Evolutionary conservation across 2,797 vertebrate genomes (phyloP), one percentile per base, ranked within the genome.

Genomic region (Dicrostonyx torquatus): DNA sequence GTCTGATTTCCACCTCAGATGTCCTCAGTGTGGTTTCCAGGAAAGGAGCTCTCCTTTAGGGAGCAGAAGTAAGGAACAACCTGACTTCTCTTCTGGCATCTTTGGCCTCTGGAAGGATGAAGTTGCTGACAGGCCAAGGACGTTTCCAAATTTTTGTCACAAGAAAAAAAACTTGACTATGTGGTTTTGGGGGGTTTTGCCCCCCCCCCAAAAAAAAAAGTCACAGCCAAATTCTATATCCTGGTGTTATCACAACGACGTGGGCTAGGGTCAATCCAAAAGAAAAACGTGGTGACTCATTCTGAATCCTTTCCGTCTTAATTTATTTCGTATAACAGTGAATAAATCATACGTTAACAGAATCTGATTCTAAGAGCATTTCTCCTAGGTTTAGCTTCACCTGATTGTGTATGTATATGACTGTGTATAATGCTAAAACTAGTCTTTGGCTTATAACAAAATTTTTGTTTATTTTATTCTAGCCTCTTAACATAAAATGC

Each of bases 291-390:
- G 70, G 2, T 90, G 58, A 55, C 29, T 89, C 48, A 73, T 95
- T 88, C 79, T 48, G 94, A 2, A 3, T 77, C 48, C 82, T 95
- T 48, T 55, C 48, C 14, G 48, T 79, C 40, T 60, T 90, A 22
- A 22, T 76, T 91, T 95, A 11, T 37, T 87, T 95, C 17, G 58
- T n/a, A 17, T 70, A 92, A 55, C 58, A 92, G 2, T 68, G 60
- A 92, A 53, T 91, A 86, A 87, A 50, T 94, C 50, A 66, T 83
- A 55, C 58, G 9, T 73, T 89, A 76, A 53, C 94, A 93, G 93
- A 93, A 70, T 86, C n/a, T 79, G 31, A 58, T 82, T 92, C 82
- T 22, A 58, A 96, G 84, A 93, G 92, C 88, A 77, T 48, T 91
- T 90, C 79, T 93, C 72, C 22, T 79, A 70, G 50, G 12, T 78